Base-by-base conservation (phyloP, 2,113 vertebrate genomes). In the Engystomops pustulosus region DNA sequence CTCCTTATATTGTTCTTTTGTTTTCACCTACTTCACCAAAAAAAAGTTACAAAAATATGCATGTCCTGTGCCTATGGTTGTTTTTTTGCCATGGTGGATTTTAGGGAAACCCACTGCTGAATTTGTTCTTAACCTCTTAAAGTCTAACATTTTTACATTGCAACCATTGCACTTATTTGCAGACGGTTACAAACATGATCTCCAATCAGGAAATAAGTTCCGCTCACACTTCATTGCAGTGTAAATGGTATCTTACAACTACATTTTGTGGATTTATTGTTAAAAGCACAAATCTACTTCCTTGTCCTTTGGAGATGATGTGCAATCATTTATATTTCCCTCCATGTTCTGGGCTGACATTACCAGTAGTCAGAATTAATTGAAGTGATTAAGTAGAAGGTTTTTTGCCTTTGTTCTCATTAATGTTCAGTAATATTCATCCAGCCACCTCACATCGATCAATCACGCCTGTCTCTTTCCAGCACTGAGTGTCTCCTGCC, bases 361-460 rank as follows among this genome's bases (percentile, higher is more conserved):
- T 86, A 45, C 68, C 15, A 51, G 80, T 60, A 79, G 70, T 49
- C 6, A 14, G 80, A 58, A 34, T 45, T 86, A 74, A 88, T 86
- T 25, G 74, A 86, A 84, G 85, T 87, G 86, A 87, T 88, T 86
- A 89, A 89, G 87, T 75, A 34, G 76, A 88, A 86, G 79, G 8
- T 51, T 83, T 75, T 85, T 68, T 68, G 72, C 72, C 87, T 76
- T 7, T 69, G 86, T 87, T 49, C 79, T 81, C 86, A 74, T 80
- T 81, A 60, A 17, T 53, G 36, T 70, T 85, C 81, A 86, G 67
- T 79, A 86, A 86, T 74, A 86, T 85, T 89, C 88, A 30, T 87
- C 88, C 88, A 87, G 68, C 84, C 89, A 85, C 84, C 83, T 87
- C 85, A 86, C 75, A 90, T 91, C 88, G 89, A 90, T 90, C 89